These are phyloP conservation scores for Idaea dimidiata DNA, from an alignment of 2,888 invertebrate genomes.

Conservation along the genomic window DNA sequence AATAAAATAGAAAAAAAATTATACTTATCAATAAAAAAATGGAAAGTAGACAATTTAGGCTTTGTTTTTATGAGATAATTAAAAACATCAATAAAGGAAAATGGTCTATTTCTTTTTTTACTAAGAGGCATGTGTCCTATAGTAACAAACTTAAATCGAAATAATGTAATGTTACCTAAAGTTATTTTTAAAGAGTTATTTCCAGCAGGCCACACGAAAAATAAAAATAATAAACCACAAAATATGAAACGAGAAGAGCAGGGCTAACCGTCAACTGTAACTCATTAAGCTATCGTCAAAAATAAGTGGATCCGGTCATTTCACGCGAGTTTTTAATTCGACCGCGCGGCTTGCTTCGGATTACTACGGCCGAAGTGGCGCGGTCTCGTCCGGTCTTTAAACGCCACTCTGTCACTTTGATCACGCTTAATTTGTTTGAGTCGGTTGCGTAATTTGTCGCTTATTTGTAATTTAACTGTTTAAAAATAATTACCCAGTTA, in stretches of 20 bases:
- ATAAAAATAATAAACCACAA: background rate
- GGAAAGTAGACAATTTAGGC: too few relatives aligned
- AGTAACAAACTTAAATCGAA: too few relatives aligned
- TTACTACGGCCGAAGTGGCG: conserved; percentile 40
- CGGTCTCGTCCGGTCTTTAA: conserved; percentile 42
- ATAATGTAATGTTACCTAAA: background rate
- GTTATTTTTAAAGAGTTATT: background rate
- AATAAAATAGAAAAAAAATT: too few relatives aligned
- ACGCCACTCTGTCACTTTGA: conserved; percentile 36
- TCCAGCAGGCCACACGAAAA: background rate
- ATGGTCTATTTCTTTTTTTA: too few relatives aligned
- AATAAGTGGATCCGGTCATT: conserved; percentile 43
- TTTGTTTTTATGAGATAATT: too few relatives aligned
- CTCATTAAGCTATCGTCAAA: conserved; percentile 37
- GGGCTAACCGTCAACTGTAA: conserved; percentile 14
- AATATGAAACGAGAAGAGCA: background rate
- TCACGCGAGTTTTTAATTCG: conserved; percentile 46
- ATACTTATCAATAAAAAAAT: too few relatives aligned
- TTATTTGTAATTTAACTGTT: conserved; percentile 7
- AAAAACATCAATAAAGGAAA: too few relatives aligned
- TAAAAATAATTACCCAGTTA: conserved; percentile 26
- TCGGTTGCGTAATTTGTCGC: conserved; percentile 37
- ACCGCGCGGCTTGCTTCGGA: conserved; percentile 34
- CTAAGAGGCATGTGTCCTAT: too few relatives aligned
- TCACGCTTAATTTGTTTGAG: conserved; percentile 38